Base-by-base conservation (phyloP, 2,113 vertebrate species). In the Dromaius novaehollandiae region DNA sequence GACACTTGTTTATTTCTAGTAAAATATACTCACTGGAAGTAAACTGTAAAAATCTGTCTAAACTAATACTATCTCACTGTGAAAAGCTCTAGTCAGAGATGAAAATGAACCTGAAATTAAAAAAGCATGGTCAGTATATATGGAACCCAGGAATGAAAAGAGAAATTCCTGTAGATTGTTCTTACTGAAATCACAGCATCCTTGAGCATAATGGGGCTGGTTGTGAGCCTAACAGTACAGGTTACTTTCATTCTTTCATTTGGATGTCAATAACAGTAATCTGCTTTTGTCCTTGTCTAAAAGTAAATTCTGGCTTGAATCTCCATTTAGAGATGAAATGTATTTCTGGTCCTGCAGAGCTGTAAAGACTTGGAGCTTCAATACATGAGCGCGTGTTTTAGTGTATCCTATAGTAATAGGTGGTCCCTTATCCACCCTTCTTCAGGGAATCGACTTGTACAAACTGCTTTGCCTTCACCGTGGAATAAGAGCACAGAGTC, bases 321-420 rank as follows among this genome's bases (percentile, higher is more conserved):
- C 7, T 83, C 15, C 74, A 0, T 55, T 68, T 60, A 30, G n/a
- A 51, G 56, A 40, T 30, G 25, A 48, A 78, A 32, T 20, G 0
- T 16, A 24, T 84, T 84, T 71, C n/a, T 24, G 16, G 6, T 20
- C 70, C 46, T 60, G 18, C n/a, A 75, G 71, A 89, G 26, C 10
- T 4, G 7, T 56, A 12, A 28, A 66, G 58, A 7, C 8, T 10
- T 3, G 28, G 21, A 60, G 10, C 11, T 93, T 63, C 0, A 12
- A 17, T 42, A 74, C 12, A 50, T 34, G 44, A 2, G 14, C 0
- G 0, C 1, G 0, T 34, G 0, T 34, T 21, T 2, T 40, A 20
- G 1, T 20, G 11, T 16, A 0, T 1, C 0, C 14, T 44, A 5
- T 25, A 80, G n/a, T 22, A 50, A 0, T 1, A 22, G 14, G 28